phyloP scores from a whole-genome alignment of 2,797 vertebrate species.

The Aldrovandia affinis region DNA sequence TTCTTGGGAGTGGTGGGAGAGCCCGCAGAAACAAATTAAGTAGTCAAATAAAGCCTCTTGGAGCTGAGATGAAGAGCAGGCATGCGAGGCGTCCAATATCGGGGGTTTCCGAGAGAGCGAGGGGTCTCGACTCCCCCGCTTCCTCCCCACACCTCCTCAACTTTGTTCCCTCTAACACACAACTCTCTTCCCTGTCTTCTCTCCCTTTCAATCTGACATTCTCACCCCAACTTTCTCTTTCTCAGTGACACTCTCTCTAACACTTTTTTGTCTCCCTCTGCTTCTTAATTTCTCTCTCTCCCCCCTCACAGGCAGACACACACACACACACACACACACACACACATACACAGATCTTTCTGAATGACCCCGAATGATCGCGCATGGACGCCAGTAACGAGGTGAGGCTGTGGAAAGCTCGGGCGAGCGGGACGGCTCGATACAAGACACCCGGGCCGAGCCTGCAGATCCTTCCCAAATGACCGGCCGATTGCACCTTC shows the following conservation, averaged over 20 bases:
- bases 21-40: background rate
- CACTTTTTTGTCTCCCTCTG: background rate
- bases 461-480: conserved; percentile 16
- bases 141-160: background rate
- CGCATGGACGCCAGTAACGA: background rate
- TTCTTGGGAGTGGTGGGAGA: background rate
- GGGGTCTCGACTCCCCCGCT: background rate
- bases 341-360: background rate
- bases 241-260: background rate
- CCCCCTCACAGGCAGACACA: conserved; percentile 27
- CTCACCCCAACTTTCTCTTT: background rate
- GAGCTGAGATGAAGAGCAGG: background rate
- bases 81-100: background rate
- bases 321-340: conserved; percentile 16
- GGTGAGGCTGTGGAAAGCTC: background rate
- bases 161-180: background rate
- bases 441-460: conserved; percentile 1
- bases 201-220: background rate
- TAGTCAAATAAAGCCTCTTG: background rate
- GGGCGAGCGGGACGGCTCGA: background rate
- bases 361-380: background rate
- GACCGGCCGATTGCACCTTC: background rate
- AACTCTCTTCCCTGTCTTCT: conserved; percentile 16
- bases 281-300: conserved; percentile 12
- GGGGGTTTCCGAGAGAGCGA: background rate